Evolutionary conservation across 1,140 invertebrate genomes (phyloP).

Genomic region (Colletes gigas): DNA sequence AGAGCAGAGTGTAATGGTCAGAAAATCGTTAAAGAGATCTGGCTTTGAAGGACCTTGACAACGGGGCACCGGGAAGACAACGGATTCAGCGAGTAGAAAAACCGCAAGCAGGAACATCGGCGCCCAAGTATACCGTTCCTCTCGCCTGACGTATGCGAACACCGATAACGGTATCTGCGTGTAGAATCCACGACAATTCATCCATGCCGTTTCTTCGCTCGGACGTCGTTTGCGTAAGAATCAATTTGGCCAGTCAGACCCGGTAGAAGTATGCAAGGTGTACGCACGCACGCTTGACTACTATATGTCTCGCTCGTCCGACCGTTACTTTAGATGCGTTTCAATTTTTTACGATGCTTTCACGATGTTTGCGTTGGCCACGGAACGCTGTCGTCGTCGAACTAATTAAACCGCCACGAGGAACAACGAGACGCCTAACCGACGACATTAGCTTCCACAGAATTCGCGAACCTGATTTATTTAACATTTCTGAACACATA

Average conservation of each 20-base stretch:
- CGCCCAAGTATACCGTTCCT: constrained; percentile 41
- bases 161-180: constrained; percentile 49
- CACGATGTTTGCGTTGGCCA: not conserved
- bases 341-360: constrained; percentile 1
- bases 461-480: too few species aligned
- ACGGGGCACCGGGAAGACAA: not conserved
- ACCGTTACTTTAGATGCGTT: constrained; percentile 10
- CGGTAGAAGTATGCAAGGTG: constrained; percentile 35
- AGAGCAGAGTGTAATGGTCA: not conserved
- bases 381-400: not conserved
- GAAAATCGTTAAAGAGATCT: not conserved
- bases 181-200: constrained; percentile 45
- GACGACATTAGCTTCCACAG: not conserved
- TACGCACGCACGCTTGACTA: not conserved
- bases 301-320: not conserved
- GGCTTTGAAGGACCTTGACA: constrained; percentile 5
- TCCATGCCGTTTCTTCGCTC: constrained; percentile 14
- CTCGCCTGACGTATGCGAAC: constrained; percentile 25
- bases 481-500: too few species aligned
- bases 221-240: constrained; percentile 52
- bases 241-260: constrained; percentile 48
- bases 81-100: constrained; percentile 24
- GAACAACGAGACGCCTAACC: not conserved
- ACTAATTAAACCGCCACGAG: constrained; percentile 2
- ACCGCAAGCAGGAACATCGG: constrained; percentile 7